phyloP scores from a whole-genome alignment of 2,888 invertebrate species.

The Cyclophora punctaria region DNA sequence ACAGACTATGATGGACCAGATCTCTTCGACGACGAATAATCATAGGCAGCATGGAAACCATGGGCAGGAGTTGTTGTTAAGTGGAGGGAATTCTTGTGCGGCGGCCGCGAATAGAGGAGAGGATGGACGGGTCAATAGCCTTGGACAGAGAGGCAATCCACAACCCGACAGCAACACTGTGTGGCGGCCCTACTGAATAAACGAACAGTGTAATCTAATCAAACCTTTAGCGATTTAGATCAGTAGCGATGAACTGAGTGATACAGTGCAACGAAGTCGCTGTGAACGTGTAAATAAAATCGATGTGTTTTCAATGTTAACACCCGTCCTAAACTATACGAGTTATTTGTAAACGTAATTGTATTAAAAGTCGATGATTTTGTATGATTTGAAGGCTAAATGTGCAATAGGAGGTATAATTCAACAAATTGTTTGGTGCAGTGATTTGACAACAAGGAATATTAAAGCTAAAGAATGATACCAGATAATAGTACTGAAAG shows the following conservation, averaged over 20 bases:
- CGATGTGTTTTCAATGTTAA: slow-evolving; percentile 42
- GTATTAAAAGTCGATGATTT: not conserved
- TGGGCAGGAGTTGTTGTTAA: slow-evolving; percentile 66
- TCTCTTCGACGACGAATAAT: slow-evolving; percentile 78
- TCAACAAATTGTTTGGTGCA: not conserved
- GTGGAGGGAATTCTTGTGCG: slow-evolving; percentile 75
- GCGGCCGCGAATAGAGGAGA: slow-evolving; percentile 74
- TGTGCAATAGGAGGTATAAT: too few species aligned
- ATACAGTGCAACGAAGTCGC: slow-evolving; percentile 47
- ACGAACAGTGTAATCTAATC: slow-evolving; percentile 28
- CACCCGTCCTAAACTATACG: slow-evolving; percentile 69
- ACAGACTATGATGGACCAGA: slow-evolving; percentile 85
- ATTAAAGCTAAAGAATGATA: too few species aligned
- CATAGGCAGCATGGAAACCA: slow-evolving; percentile 64
- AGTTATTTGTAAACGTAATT: slow-evolving; percentile 22
- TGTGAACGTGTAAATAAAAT: slow-evolving; percentile 21
- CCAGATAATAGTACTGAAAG: too few species aligned
- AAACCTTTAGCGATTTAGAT: not conserved
- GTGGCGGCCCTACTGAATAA: slow-evolving; percentile 83
- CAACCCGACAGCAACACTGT: slow-evolving; percentile 80
- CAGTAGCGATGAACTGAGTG: slow-evolving; percentile 5
- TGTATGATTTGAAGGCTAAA: too few species aligned
- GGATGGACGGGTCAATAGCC: slow-evolving; percentile 72
- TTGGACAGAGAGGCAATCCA: slow-evolving; percentile 76
- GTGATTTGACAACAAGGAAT: too few species aligned